Evolutionary conservation across 2,113 vertebrate species (phyloP), one percentile per base, ranked within the genome.

Genomic region (Lamprologus ornatipinnis): DNA sequence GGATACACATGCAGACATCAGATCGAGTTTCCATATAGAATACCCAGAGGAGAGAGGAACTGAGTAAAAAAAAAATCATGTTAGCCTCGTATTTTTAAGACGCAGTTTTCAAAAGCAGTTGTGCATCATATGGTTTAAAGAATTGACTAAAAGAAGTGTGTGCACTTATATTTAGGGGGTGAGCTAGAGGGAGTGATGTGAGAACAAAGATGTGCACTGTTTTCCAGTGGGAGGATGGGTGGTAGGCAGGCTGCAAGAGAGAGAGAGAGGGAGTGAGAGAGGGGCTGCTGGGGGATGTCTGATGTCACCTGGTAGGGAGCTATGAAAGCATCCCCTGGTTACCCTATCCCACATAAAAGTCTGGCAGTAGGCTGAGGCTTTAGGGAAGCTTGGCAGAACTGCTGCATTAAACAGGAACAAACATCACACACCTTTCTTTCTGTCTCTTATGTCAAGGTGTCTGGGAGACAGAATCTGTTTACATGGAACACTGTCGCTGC

Each of bases 131-230:
- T 19, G 57, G 87, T 93, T 92, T 87, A 88, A 92, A 95, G 91
- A 90, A 89, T 75, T 82, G 75, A 79, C 88, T 83, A 90, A 91
- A 93, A 95, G 55, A 87, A 85, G 82, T 33, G 47, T 75, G 58
- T 85, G 73, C 86, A 49, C 83, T 93, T 95, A 93, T 88, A 89
- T 93, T 89, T 92, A 87, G 89, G 90, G 88, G 58, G 68, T 81
- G 91, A 84, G 89, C 70, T 70, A 10, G 79, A 83, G 73, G 81
- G 81, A 89, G 93, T 42, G 88, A 82, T 81, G 90, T 54, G 86
- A 94, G 94, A 96, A 96, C 95, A 96, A 96, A 96, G 96, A 92
- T 96, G 90, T 93, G 88, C 95, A 93, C 93, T 96, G 96, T 96
- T 96, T 94, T 94, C 91, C 87, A 93, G 92, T 54, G 80, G 90